These are phyloP conservation scores for Megaceryle alcyon DNA, from an alignment of 2,797 vertebrate genomes.

Conservation along the genomic window DNA sequence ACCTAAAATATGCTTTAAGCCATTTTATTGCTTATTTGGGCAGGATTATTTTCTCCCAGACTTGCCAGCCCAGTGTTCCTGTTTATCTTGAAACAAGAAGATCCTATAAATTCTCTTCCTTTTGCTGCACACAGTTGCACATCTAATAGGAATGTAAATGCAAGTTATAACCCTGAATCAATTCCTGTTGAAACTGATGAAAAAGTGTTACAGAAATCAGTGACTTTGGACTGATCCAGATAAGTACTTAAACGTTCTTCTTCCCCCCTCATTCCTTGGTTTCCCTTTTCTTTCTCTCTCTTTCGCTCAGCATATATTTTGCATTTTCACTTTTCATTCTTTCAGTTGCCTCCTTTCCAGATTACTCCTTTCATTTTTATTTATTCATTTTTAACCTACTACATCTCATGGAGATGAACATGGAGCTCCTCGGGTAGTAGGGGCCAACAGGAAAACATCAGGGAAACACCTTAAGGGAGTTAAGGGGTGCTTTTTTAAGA, in stretches of 20 bases:
- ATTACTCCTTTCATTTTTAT: not conserved
- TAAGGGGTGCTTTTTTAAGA: no score
- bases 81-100: not conserved
- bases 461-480: no score
- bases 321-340: not conserved
- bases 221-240: not conserved
- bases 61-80: not conserved
- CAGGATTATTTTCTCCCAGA: not conserved
- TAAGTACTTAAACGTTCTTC: not conserved
- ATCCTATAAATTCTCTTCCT: not conserved
- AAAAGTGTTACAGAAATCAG: not conserved
- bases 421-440: no score
- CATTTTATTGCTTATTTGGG: not conserved
- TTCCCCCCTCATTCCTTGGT: not conserved
- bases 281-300: not conserved
- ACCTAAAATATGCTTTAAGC: not conserved
- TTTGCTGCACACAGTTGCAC: not conserved
- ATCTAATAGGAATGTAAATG: not conserved
- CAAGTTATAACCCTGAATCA: not conserved
- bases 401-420: not conserved
- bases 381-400: not conserved
- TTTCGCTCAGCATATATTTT: not conserved
- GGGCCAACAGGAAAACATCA: no score
- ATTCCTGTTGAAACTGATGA: not conserved
- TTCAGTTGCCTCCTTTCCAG: not conserved